Percentiles rank a stretch among this genome's conserved stretches.
Conservation (phyloP, 2,797 vertebrate species). For the Melanotaenia trifasciata region DNA sequence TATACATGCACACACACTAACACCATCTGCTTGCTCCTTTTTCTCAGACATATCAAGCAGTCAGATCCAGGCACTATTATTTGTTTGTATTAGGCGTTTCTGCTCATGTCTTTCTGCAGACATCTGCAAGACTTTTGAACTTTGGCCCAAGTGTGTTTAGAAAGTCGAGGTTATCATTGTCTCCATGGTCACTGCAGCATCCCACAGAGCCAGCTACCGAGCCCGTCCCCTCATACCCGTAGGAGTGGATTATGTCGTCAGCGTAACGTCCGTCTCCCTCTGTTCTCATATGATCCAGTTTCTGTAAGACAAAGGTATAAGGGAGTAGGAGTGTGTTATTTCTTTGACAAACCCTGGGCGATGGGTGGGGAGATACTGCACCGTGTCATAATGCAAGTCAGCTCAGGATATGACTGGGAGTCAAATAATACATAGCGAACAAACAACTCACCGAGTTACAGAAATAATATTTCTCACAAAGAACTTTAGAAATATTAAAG, state of each 20-base stretch:
- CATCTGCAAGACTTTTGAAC: conserved; percentile 90
- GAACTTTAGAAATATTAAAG: conserved; percentile 61
- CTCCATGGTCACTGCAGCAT: conserved; percentile 89
- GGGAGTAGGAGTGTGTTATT: conserved; percentile 42
- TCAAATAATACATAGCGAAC: conserved; percentile 57
- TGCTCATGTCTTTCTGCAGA: conserved; percentile 83
- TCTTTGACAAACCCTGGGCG: conserved; percentile 10
- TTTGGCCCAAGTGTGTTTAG: conserved; percentile 91
- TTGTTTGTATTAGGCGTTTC: background rate
- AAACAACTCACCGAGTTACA: conserved; percentile 38
- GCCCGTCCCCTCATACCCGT: conserved; percentile 89
- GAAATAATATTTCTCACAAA: conserved; percentile 37
- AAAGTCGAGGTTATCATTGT: conserved; percentile 87
- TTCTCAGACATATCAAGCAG: conserved; percentile 15
- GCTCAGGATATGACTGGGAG: conserved; percentile 59
- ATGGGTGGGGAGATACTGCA: conserved; percentile 27
- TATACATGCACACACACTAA: conserved; percentile 13
- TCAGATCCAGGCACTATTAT: conserved; percentile 13
- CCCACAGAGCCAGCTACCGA: conserved; percentile 90
- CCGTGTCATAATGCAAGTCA: conserved; percentile 25
- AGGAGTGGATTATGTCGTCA: conserved; percentile 86
- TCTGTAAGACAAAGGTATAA: conserved; percentile 74
- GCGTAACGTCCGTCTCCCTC: conserved; percentile 85
- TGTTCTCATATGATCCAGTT: conserved; percentile 82
- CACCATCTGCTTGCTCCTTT: conserved; percentile 4